phyloP scores from a whole-genome alignment of 2,113 vertebrate species.

The Odocoileus hemionus region DNA sequence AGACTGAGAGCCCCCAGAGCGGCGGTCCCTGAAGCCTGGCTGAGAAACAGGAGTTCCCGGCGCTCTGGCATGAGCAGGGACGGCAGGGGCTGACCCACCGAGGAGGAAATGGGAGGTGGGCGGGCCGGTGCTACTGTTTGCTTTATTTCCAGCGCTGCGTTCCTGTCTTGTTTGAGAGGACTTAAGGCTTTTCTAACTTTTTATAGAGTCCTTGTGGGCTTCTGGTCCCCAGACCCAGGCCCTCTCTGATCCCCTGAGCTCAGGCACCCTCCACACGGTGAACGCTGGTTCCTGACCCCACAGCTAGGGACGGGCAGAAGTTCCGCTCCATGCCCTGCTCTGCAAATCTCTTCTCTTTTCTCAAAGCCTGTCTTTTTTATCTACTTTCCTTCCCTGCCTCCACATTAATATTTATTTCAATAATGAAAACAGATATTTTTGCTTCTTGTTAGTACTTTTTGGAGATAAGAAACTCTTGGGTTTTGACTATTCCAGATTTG shows the following conservation, averaged over 20 bases:
- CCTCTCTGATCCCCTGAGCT: accelerated
- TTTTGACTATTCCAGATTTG: background rate
- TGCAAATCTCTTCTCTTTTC: no score
- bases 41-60: accelerated
- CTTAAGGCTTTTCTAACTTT: accelerated
- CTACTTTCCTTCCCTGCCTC: background rate
- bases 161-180: accelerated
- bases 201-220: accelerated
- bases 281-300: accelerated
- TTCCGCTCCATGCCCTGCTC: accelerated
- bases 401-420: background rate
- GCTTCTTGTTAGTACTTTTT: background rate
- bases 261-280: accelerated
- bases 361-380: no score
- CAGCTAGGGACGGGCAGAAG: accelerated
- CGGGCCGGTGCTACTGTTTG: accelerated
- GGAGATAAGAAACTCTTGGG: background rate
- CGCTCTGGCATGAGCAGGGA: accelerated
- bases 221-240: accelerated
- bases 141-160: accelerated
- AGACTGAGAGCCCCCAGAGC: accelerated
- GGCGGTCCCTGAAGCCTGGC: accelerated
- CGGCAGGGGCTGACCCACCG: accelerated
- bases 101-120: accelerated
- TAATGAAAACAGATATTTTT: background rate